Evolutionary conservation across 2,797 vertebrate species (phyloP).

Genomic region (Salarias fasciatus): DNA sequence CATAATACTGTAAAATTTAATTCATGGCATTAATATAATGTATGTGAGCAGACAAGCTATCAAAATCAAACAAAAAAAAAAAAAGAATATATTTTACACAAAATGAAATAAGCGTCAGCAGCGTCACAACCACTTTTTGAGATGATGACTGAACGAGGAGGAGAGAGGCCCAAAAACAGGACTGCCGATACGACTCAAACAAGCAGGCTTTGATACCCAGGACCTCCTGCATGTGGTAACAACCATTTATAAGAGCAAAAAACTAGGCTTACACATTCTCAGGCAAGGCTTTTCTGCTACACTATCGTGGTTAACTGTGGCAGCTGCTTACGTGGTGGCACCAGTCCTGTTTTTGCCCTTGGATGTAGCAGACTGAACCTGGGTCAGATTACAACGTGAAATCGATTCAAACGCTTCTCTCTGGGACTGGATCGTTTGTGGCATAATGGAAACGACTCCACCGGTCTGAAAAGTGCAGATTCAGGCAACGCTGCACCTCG

Average conservation of each 20-base stretch:
- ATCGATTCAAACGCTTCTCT: conserved; percentile 63
- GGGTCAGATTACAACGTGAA: conserved; percentile 73
- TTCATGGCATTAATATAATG: conserved; percentile 84
- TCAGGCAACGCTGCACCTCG: conserved; percentile 50
- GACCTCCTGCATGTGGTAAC: conserved; percentile 33
- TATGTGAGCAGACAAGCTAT: conserved; percentile 83
- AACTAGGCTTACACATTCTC: conserved; percentile 35
- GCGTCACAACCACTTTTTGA: conserved; percentile 76
- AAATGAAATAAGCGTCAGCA: conserved; percentile 76
- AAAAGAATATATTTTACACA: conserved; percentile 80
- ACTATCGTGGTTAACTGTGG: conserved; percentile 31
- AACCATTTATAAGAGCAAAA: conserved; percentile 31
- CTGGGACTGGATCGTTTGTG: conserved; percentile 44
- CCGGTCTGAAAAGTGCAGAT: conserved; percentile 59
- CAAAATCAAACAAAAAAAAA: conserved; percentile 79
- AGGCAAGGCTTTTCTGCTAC: conserved; percentile 51
- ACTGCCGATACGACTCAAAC: too few relatives aligned
- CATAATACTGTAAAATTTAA: conserved; percentile 84
- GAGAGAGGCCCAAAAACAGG: conserved; percentile 66
- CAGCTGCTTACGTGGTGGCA: conserved; percentile 47
- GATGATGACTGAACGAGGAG: conserved; percentile 70
- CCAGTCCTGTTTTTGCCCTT: conserved; percentile 72
- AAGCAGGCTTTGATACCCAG: conserved; percentile 38
- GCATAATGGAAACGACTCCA: conserved; percentile 42
- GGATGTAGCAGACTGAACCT: conserved; percentile 61